Evolutionary conservation across 2,888 invertebrate genomes (phyloP).

Genomic region (Cheiracanthium punctorium): DNA sequence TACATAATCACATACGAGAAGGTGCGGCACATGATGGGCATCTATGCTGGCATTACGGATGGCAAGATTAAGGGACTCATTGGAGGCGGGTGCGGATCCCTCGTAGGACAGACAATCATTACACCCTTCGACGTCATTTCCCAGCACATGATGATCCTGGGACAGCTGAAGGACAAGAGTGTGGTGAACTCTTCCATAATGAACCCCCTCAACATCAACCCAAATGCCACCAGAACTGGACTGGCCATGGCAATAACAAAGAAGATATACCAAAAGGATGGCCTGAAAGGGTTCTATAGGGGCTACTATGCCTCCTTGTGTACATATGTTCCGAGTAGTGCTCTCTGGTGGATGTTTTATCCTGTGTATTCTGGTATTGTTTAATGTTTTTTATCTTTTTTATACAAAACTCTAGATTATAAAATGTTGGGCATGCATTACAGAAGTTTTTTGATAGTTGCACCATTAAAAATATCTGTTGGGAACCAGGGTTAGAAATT

Average conservation of each 20-base stretch:
- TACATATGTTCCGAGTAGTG: conserved; percentile 96
- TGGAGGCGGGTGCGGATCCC: conserved; percentile 92
- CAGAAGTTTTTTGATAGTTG: too few species aligned
- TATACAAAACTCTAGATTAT: too few species aligned
- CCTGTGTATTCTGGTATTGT: conserved; percentile 90
- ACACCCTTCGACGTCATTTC: conserved; percentile 98
- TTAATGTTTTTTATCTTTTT: neutral
- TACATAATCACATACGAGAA: conserved; percentile 97
- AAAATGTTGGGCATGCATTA: too few species aligned
- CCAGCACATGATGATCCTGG: conserved; percentile 96
- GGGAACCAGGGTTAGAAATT: too few species aligned
- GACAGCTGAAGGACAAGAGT: conserved; percentile 76
- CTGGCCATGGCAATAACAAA: conserved; percentile 79
- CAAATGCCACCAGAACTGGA: conserved; percentile 35
- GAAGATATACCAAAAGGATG: conserved; percentile 87
- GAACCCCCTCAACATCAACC: conserved; percentile 68
- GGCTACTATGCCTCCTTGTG: conserved; percentile 94
- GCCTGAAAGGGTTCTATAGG: conserved; percentile 91
- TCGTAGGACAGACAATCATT: conserved; percentile 95
- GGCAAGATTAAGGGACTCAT: conserved; percentile 85
- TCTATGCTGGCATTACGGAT: conserved; percentile 77
- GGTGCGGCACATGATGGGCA: conserved; percentile 86
- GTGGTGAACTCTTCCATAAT: conserved; percentile 20
- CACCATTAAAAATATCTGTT: too few species aligned
- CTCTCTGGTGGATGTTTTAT: conserved; percentile 98